These are phyloP conservation scores for Tragelaphus buxtoni DNA, from an alignment of 2,113 vertebrate species.

Conservation along the genomic window DNA sequence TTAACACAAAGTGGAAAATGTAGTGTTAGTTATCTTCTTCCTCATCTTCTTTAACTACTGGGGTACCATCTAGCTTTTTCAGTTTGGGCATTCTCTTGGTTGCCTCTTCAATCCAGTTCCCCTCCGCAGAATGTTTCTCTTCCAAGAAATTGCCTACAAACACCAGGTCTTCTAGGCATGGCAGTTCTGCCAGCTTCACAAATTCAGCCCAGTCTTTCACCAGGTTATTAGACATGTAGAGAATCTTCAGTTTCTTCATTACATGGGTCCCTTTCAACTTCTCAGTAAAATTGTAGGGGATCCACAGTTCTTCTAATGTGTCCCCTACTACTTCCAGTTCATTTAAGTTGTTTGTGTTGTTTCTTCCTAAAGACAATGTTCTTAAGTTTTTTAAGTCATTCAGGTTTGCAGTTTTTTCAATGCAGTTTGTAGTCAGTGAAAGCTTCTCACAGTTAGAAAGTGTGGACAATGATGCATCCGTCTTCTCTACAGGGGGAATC, in stretches of 20 bases:
- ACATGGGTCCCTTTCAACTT: constrained; percentile 93
- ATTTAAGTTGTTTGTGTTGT: constrained; percentile 95
- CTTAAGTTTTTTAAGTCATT: constrained; percentile 92
- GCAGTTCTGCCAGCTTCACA: constrained; percentile 89
- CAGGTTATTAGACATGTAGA: constrained; percentile 98
- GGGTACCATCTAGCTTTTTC: constrained; percentile 92
- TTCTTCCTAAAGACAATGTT: constrained; percentile 95
- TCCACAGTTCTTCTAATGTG: constrained; percentile 94
- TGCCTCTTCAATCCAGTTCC: constrained; percentile 93
- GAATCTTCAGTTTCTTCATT: constrained; percentile 93
- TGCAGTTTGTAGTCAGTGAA: constrained; percentile 96
- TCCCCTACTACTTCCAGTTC: constrained; percentile 95
- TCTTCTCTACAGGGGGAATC: constrained; percentile 93
- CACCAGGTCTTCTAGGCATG: constrained; percentile 90
- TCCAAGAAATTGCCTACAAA: constrained; percentile 97
- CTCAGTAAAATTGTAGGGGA: constrained; percentile 96
- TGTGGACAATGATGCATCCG: constrained; percentile 90
- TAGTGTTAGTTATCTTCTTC: constrained; percentile 81
- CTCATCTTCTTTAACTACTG: constrained; percentile 84
- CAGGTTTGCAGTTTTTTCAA: constrained; percentile 97
- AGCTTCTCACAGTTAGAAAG: constrained; percentile 94
- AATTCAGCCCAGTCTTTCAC: constrained; percentile 98
- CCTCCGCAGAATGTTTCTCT: constrained; percentile 90
- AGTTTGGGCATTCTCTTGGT: constrained; percentile 89
- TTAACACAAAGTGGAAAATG: constrained; percentile 64